These are phyloP conservation scores for Netelia fuscicornis DNA, from an alignment of 2,888 invertebrate species.

Conservation along the genomic window DNA sequence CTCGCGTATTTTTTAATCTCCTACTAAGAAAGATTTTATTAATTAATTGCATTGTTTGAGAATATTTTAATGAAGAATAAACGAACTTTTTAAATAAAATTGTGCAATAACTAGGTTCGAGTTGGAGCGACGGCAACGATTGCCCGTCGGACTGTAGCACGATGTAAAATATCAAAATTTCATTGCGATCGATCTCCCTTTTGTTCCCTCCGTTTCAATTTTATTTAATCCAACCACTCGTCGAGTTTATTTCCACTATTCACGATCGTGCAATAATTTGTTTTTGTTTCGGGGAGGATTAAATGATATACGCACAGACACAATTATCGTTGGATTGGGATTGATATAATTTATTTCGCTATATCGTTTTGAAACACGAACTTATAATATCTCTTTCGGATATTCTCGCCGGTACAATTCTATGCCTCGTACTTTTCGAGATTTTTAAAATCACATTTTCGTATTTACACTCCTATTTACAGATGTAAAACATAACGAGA, in stretches of 20 bases:
- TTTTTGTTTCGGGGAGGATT: neutral
- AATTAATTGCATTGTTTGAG: too few relatives aligned
- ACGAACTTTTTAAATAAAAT: too few relatives aligned
- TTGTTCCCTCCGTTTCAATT: too few relatives aligned
- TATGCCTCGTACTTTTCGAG: constrained; percentile 76
- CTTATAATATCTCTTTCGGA: constrained; percentile 77
- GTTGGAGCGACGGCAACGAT: neutral
- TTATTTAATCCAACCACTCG: too few relatives aligned
- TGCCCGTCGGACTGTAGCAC: constrained; percentile 10
- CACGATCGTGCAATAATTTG: neutral
- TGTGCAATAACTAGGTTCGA: neutral
- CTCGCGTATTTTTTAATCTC: too few relatives aligned
- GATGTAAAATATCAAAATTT: neutral
- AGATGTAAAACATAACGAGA: constrained; percentile 59
- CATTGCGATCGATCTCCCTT: too few relatives aligned
- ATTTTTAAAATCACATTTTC: constrained; percentile 81
- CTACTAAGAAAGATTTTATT: too few relatives aligned
- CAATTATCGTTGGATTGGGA: constrained; percentile 66
- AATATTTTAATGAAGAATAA: too few relatives aligned
- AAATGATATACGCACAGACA: constrained; percentile 20
- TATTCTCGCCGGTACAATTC: constrained; percentile 75
- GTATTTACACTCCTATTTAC: constrained; percentile 79
- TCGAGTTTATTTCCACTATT: neutral
- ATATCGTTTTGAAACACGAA: constrained; percentile 83
- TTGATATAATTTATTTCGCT: constrained; percentile 83